Percentiles rank a stretch among this genome's conserved stretches.
Conservation (phyloP, 2,797 vertebrate species). For the Cyprinella venusta region DNA sequence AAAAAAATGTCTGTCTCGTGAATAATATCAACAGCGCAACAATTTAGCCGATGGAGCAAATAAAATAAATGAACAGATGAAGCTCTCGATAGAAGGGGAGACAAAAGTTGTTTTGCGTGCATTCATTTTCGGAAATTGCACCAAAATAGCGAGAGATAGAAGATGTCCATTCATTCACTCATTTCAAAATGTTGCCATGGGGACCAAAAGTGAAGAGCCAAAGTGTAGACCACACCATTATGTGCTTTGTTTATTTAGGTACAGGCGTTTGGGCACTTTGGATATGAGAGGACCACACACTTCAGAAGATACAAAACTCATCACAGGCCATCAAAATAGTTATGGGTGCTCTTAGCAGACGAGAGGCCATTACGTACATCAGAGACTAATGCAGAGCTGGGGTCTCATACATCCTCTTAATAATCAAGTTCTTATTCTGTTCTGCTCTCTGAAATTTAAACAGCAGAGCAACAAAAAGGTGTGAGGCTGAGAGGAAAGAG, state of each 20-base stretch:
- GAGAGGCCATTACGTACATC: conserved; percentile 36
- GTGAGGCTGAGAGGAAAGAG: not conserved
- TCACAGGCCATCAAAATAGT: conserved; percentile 39
- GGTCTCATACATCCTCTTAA: conserved; percentile 24
- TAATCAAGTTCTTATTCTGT: conserved; percentile 31
- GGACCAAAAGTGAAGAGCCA: conserved; percentile 41
- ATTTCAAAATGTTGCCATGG: conserved; percentile 51
- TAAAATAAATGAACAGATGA: not conserved
- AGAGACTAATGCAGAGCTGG: conserved; percentile 28
- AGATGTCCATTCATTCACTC: conserved; percentile 18
- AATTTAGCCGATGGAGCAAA: not conserved
- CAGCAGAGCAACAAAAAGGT: not conserved
- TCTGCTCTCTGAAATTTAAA: conserved; percentile 1
- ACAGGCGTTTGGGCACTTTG: conserved; percentile 38
- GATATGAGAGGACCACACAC: conserved; percentile 7
- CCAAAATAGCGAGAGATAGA: conserved; percentile 11
- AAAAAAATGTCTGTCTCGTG: not conserved
- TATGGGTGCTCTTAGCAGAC: conserved; percentile 16
- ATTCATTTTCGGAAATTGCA: conserved; percentile 5
- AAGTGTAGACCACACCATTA: not conserved
- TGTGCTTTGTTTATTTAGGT: conserved; percentile 50
- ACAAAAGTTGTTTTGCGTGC: not conserved
- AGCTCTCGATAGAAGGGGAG: not conserved
- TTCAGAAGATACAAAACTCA: conserved; percentile 30
- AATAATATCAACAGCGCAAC: conserved; percentile 3